phyloP scores from a whole-genome alignment of 1,140 invertebrate species.

The Brevipalpus yothersi region DNA sequence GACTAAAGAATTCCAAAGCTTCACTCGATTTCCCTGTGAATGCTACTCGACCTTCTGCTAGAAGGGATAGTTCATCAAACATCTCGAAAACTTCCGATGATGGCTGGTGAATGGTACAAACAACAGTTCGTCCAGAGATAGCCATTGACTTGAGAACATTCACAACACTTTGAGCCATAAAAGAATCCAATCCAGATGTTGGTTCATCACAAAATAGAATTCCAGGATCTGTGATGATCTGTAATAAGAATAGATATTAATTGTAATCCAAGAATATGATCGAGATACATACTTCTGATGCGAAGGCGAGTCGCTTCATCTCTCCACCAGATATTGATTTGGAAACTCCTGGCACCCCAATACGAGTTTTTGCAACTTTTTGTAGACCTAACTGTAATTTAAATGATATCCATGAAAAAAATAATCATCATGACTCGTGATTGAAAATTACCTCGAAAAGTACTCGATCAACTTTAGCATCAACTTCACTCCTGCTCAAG shows the following conservation, averaged over 20 bases:
- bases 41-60: slow-evolving; percentile 47
- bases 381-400: slow-evolving; percentile 41
- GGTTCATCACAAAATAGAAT: slow-evolving; percentile 63
- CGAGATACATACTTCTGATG: slow-evolving; percentile 36
- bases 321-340: slow-evolving; percentile 58
- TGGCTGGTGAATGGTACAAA: slow-evolving; percentile 60
- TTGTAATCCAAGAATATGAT: background rate
- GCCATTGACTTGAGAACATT: slow-evolving; percentile 43
- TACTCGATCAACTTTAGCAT: background rate
- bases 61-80: slow-evolving; percentile 47
- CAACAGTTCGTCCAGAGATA: slow-evolving; percentile 43
- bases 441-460: too few relatives aligned
- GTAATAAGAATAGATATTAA: slow-evolving; percentile 14
- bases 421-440: background rate
- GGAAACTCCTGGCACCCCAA: slow-evolving; percentile 48
- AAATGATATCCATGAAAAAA: slow-evolving; percentile 7
- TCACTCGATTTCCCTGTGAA: slow-evolving; percentile 50
- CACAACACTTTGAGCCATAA: slow-evolving; percentile 48
- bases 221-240: slow-evolving; percentile 57
- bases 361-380: slow-evolving; percentile 48
- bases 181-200: slow-evolving; percentile 58
- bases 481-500: background rate
- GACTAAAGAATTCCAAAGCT: slow-evolving; percentile 46
- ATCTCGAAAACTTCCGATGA: slow-evolving; percentile 67
- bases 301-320: slow-evolving; percentile 60